Percentiles rank a stretch among this genome's conserved stretches.
phyloP scores from a whole-genome alignment of 2,888 invertebrate genomes.

The Tromatobia lineatoria region DNA sequence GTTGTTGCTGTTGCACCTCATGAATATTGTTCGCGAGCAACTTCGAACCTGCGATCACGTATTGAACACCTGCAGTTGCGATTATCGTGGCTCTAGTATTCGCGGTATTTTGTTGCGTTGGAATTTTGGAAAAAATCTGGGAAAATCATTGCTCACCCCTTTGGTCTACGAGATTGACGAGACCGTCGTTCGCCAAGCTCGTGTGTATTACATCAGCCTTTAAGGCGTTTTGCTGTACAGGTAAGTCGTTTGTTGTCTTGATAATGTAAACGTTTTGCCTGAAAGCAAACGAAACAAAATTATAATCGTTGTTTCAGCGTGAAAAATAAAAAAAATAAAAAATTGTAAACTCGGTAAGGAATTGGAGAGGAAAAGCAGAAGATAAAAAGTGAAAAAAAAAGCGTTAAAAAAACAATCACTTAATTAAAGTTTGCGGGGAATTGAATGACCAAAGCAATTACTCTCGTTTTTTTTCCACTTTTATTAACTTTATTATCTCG shows the following conservation, averaged over 20 bases:
- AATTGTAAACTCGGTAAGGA: constrained; percentile 64
- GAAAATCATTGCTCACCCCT: constrained; percentile 74
- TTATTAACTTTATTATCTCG: constrained; percentile 38
- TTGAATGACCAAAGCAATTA: constrained; percentile 53
- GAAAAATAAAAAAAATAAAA: not conserved
- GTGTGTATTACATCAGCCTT: constrained; percentile 75
- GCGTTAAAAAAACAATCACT: constrained; percentile 21
- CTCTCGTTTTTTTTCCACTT: constrained; percentile 25
- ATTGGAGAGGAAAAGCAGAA: constrained; percentile 56
- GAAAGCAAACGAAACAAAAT: constrained; percentile 70
- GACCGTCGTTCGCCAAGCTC: constrained; percentile 72
- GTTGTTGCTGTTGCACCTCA: constrained; percentile 56
- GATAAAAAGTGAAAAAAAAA: constrained; percentile 27
- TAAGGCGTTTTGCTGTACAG: constrained; percentile 64
- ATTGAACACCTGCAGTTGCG: constrained; percentile 62
- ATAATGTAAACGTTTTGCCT: constrained; percentile 83
- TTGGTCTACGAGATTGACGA: constrained; percentile 72
- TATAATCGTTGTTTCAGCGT: not conserved
- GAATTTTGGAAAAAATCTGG: not conserved
- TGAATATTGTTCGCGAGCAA: constrained; percentile 60
- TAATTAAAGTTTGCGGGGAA: constrained; percentile 51
- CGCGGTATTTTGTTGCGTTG: not conserved
- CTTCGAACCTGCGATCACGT: constrained; percentile 67
- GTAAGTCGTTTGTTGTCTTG: constrained; percentile 77
- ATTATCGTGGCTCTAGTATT: constrained; percentile 40